These are phyloP conservation scores for Nomada fabriciana DNA, from an alignment of 2,888 invertebrate species.

Conservation along the genomic window DNA sequence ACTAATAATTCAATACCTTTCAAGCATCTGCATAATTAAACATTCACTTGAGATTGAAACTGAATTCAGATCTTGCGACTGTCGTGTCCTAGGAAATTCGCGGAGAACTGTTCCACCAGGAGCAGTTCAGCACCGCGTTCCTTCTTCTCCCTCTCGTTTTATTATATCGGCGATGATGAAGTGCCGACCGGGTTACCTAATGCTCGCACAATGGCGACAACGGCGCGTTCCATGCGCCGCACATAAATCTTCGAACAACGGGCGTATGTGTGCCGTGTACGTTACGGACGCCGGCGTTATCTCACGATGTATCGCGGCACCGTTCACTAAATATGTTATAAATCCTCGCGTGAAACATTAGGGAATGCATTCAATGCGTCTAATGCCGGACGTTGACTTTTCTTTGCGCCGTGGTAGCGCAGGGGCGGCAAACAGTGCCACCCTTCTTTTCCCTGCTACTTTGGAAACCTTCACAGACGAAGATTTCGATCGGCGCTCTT, in stretches of 20 bases:
- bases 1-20: no score
- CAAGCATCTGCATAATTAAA: no score
- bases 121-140: constrained; percentile 22
- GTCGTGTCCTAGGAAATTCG: constrained; percentile 11
- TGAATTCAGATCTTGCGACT: not conserved
- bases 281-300: constrained; percentile 65
- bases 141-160: constrained; percentile 48
- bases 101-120: constrained; percentile 3
- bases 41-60: no score
- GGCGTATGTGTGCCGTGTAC: constrained; percentile 49
- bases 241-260: constrained; percentile 78
- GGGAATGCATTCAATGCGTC: constrained; percentile 74
- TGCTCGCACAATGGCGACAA: constrained; percentile 76
- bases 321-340: constrained; percentile 77
- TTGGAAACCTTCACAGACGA: not conserved
- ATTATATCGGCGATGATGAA: constrained; percentile 73
- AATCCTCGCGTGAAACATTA: constrained; percentile 76
- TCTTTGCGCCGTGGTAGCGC: not conserved
- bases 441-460: not conserved
- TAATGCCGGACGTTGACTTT: constrained; percentile 63
- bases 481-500: constrained; percentile 27
- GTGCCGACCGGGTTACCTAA: constrained; percentile 74
- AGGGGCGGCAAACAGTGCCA: constrained; percentile 8
- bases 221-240: constrained; percentile 66
- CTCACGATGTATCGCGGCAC: constrained; percentile 71